A percentile compares a stretch with the other conserved stretches of the same genome.
Conservation (phyloP, 2,888 invertebrate species). For the Quadriops clusia region DNA sequence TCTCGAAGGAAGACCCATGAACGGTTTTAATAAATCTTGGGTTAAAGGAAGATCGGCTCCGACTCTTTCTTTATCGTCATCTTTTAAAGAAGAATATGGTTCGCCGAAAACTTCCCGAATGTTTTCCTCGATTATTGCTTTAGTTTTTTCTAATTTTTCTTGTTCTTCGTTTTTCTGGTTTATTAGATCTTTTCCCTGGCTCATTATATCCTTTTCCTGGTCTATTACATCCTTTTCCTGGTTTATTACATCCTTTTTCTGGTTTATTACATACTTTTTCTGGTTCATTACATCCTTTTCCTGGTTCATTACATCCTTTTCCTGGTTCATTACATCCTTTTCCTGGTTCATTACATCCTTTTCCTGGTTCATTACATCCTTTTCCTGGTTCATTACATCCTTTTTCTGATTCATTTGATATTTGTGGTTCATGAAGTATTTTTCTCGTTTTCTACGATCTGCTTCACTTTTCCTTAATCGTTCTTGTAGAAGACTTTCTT, state of each 20-base stretch:
- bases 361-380: no score
- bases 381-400: no score
- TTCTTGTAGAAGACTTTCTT: no score
- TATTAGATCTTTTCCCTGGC: neutral
- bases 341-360: no score
- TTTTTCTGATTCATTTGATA: neutral
- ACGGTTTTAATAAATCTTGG: conserved; percentile 18
- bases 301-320: conserved; percentile 3
- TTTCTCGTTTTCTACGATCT: no score
- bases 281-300: neutral
- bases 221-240: no score
- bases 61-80: conserved; percentile 7
- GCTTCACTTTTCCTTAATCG: no score
- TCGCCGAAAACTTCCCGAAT: conserved; percentile 7
- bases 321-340: no score
- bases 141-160: neutral
- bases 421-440: conserved; percentile 3
- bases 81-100: neutral
- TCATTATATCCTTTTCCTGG: neutral
- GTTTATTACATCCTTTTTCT: conserved; percentile 1
- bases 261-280: conserved; percentile 11
- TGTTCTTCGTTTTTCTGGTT: neutral
- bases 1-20: conserved; percentile 18
- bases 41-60: conserved; percentile 13
- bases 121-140: conserved; percentile 2